Evolutionary conservation across 2,888 invertebrate genomes (phyloP).

Genomic region (Drosophila meridiana): DNA sequence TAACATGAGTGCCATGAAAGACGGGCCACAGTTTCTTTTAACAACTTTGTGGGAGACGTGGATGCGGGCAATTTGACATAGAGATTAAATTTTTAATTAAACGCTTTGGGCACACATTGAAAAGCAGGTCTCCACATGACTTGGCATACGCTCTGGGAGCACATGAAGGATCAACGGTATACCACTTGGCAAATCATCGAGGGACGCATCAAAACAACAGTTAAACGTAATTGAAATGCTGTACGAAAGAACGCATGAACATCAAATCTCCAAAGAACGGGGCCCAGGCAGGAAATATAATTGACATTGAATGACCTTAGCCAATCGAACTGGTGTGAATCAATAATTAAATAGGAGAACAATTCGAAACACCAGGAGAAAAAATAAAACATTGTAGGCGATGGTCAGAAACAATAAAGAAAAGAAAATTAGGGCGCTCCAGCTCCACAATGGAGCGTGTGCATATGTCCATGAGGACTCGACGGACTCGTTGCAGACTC

Average conservation of each 20-base stretch:
- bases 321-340: slow-evolving; percentile 63
- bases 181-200: slow-evolving; percentile 17
- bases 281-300: slow-evolving; percentile 28
- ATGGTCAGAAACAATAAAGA: slow-evolving; percentile 62
- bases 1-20: slow-evolving; percentile 38
- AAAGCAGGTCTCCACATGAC: slow-evolving; percentile 55
- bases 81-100: slow-evolving; percentile 72
- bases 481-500: slow-evolving; percentile 55
- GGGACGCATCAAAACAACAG: slow-evolving; percentile 49
- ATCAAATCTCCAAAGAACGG: slow-evolving; percentile 59
- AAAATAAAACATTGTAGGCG: slow-evolving; percentile 46
- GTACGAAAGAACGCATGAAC: slow-evolving; percentile 34
- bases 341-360: slow-evolving; percentile 74
- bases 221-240: slow-evolving; percentile 69
- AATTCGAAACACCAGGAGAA: slow-evolving; percentile 32
- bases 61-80: slow-evolving; percentile 29
- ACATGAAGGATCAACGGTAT: slow-evolving; percentile 21
- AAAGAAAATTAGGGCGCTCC: slow-evolving; percentile 54
- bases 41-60: slow-evolving; percentile 1
- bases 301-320: slow-evolving; percentile 78
- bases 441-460: slow-evolving; percentile 59
- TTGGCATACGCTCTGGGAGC: slow-evolving; percentile 39
- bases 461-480: slow-evolving; percentile 41
- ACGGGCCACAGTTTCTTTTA: slow-evolving; percentile 22
- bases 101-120: slow-evolving; percentile 32